These are phyloP conservation scores for Chelon labrosus DNA, from an alignment of 2,797 vertebrate species.

Conservation along the genomic window DNA sequence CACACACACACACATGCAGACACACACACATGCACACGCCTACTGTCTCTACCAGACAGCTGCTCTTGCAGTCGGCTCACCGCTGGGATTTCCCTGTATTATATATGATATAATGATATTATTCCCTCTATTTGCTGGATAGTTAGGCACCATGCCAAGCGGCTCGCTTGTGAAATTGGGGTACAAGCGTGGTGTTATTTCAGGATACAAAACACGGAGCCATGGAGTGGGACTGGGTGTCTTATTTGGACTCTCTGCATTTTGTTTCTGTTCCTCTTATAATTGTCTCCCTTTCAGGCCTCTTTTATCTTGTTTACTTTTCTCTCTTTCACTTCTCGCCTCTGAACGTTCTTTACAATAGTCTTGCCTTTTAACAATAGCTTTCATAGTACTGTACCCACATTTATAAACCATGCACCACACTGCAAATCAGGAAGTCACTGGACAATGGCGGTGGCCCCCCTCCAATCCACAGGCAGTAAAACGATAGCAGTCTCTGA, in stretches of 20 bases:
- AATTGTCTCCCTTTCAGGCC: constrained; percentile 30
- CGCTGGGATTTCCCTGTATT: constrained; percentile 79
- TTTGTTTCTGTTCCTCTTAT: constrained; percentile 33
- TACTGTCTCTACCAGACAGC: constrained; percentile 76
- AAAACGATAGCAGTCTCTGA: constrained; percentile 76
- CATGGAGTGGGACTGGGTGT: constrained; percentile 33
- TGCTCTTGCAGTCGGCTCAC: constrained; percentile 77
- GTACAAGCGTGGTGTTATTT: constrained; percentile 69
- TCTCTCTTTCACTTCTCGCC: constrained; percentile 30
- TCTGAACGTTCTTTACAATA: constrained; percentile 48
- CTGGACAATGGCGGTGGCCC: constrained; percentile 77
- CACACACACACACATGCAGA: constrained; percentile 21
- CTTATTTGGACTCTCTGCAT: constrained; percentile 20
- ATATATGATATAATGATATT: constrained; percentile 80
- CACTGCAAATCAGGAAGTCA: constrained; percentile 79
- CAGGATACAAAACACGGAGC: constrained; percentile 53
- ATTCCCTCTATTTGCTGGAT: constrained; percentile 79
- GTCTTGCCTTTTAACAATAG: constrained; percentile 64
- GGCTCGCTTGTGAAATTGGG: constrained; percentile 73
- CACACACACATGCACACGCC: constrained; percentile 41
- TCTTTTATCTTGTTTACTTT: constrained; percentile 50
- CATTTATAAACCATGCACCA: constrained; percentile 65
- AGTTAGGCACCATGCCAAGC: constrained; percentile 81
- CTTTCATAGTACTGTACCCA: constrained; percentile 45
- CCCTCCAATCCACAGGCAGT: constrained; percentile 78